phyloP scores from a whole-genome alignment of 2,113 vertebrate species.

The Coracopsis vasa region DNA sequence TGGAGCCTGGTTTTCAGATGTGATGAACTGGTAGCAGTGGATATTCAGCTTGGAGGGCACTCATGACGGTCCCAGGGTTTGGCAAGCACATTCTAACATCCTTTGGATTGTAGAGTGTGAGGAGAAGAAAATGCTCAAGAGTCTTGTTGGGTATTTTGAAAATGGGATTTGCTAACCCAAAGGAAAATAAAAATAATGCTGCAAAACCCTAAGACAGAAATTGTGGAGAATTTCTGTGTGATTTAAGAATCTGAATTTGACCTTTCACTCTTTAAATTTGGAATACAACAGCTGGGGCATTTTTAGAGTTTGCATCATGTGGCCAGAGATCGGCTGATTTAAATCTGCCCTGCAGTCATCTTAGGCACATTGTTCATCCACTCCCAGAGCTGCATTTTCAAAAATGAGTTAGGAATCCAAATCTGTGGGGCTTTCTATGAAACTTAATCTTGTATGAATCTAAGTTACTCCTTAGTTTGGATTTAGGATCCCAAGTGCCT shows the following conservation, averaged over 20 bases:
- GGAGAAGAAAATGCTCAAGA: background rate
- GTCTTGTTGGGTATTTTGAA: background rate
- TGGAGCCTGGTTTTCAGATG: background rate
- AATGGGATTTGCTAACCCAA: background rate
- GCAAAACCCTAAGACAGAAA: background rate
- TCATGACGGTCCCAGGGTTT: background rate
- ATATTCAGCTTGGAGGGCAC: background rate
- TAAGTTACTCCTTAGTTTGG: background rate
- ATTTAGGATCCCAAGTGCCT: background rate
- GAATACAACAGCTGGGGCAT: slow-evolving; percentile 56
- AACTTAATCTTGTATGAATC: background rate
- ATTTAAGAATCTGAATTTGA: slow-evolving; percentile 37
- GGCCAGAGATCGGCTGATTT: background rate
- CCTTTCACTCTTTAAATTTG: slow-evolving; percentile 57
- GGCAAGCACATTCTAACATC: background rate
- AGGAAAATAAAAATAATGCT: background rate
- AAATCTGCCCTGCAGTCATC: slow-evolving; percentile 26
- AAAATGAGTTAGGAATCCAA: slow-evolving; percentile 32
- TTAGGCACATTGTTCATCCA: slow-evolving; percentile 22
- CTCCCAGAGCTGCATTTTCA: slow-evolving; percentile 32
- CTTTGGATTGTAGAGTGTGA: background rate
- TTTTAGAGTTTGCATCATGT: slow-evolving; percentile 40
- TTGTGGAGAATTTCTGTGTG: background rate
- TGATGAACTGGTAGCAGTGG: background rate
- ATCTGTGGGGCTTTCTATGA: background rate